phyloP scores from a whole-genome alignment of 2,113 vertebrate genomes.

The Noturus placidus region DNA sequence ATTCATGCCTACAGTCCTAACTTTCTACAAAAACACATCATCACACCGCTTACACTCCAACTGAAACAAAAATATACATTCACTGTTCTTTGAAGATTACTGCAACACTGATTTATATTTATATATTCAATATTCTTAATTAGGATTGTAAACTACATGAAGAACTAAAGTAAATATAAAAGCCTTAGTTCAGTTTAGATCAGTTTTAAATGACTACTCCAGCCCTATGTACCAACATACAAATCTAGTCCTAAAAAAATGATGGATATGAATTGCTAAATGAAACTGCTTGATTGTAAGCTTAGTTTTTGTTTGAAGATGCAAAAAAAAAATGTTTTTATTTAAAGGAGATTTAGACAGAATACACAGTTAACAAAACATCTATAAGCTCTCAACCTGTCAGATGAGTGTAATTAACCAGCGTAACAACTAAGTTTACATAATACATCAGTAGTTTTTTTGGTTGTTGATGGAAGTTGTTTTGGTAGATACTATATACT shows the following conservation, averaged over 20 bases:
- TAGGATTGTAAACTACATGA: too few species aligned
- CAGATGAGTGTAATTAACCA: background rate
- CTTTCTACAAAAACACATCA: background rate
- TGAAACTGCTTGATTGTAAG: background rate
- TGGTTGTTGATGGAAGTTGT: background rate
- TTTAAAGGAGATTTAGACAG: background rate
- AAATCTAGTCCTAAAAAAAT: conserved; percentile 1
- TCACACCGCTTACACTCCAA: background rate
- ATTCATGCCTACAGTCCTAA: background rate
- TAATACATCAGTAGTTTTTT: background rate
- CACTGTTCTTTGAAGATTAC: background rate
- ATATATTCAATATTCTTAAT: background rate
- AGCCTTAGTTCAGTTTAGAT: background rate
- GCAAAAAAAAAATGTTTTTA: background rate
- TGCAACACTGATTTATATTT: background rate
- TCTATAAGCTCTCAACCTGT: too few species aligned
- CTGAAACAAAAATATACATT: background rate
- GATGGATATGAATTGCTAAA: background rate
- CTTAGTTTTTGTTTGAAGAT: background rate
- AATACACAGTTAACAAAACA: too few species aligned
- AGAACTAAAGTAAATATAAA: background rate
- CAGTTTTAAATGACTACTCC: background rate
- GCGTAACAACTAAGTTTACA: background rate
- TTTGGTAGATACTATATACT: background rate
- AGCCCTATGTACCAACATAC: background rate